A percentile compares a stretch with the other conserved stretches of the same genome.
Evolutionary conservation across 2,888 invertebrate species (phyloP).

Genomic region (Phania funesta): DNA sequence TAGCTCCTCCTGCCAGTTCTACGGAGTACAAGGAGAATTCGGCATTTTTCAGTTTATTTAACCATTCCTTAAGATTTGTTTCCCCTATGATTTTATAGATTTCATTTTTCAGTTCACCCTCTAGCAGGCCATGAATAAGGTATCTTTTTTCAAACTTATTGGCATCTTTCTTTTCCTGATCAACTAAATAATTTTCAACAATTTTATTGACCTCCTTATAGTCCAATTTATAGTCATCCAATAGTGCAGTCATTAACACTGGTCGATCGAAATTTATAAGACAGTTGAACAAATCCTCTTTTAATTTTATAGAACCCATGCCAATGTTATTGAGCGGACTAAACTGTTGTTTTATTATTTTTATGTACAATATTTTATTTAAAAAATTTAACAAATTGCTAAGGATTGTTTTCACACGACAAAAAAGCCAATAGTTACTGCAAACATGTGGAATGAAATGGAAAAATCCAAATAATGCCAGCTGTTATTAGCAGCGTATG

Average conservation of each 20-base stretch:
- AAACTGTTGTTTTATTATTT: not conserved
- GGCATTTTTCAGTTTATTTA: conserved; percentile 71
- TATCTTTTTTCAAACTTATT: conserved; percentile 74
- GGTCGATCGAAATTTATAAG: conserved; percentile 76
- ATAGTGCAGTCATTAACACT: conserved; percentile 76
- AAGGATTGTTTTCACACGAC: not conserved
- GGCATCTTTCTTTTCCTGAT: conserved; percentile 71
- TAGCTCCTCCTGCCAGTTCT: conserved; percentile 76
- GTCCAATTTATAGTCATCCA: conserved; percentile 75
- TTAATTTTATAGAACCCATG: conserved; percentile 68
- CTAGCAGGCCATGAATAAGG: conserved; percentile 67
- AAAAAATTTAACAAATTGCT: not conserved
- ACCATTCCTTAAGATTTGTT: conserved; percentile 72
- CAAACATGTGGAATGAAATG: conserved; percentile 8
- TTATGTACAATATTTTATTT: not conserved
- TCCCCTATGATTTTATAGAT: conserved; percentile 75
- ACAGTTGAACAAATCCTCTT: conserved; percentile 74
- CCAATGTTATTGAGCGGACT: too few relatives aligned
- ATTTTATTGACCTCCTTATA: conserved; percentile 73
- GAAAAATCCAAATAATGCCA: conserved; percentile 23
- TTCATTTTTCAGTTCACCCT: conserved; percentile 68
- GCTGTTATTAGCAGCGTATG: conserved; percentile 6
- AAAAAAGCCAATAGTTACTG: not conserved
- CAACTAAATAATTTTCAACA: conserved; percentile 70
- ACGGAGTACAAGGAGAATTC: conserved; percentile 75